Evolutionary conservation across 2,888 invertebrate species (phyloP).

Genomic region (Geotrupes spiniger): DNA sequence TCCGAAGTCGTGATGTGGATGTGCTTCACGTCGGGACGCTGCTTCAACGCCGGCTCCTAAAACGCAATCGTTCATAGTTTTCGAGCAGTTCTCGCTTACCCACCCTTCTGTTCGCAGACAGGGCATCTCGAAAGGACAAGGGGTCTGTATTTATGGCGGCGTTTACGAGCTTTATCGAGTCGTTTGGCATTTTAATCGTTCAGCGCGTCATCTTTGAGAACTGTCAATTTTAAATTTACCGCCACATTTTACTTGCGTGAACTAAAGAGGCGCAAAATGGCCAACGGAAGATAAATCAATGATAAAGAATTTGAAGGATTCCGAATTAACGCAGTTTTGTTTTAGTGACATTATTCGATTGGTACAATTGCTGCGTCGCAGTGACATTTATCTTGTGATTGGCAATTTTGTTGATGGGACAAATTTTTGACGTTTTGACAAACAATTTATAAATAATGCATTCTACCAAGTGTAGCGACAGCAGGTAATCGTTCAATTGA

Average conservation of each 20-base stretch:
- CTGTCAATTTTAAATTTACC: slow-evolving; percentile 20
- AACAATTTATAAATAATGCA: slow-evolving; percentile 20
- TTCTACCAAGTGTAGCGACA: slow-evolving; percentile 14
- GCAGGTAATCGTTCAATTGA: slow-evolving; percentile 5
- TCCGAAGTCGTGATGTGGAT: slow-evolving; percentile 41
- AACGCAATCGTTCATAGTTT: not conserved
- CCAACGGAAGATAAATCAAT: too few species aligned
- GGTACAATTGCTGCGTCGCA: too few species aligned
- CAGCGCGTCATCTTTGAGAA: slow-evolving; percentile 7
- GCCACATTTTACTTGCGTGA: slow-evolving; percentile 8
- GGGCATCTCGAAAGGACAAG: slow-evolving; percentile 20
- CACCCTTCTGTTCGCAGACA: too few species aligned
- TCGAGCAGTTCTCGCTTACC: not conserved
- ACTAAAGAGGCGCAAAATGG: too few species aligned
- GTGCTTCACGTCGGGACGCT: slow-evolving; percentile 42
- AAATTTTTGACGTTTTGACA: slow-evolving; percentile 22
- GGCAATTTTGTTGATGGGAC: not conserved
- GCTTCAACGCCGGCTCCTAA: slow-evolving; percentile 5
- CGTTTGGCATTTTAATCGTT: slow-evolving; percentile 22
- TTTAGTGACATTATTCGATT: too few species aligned
- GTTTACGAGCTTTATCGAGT: slow-evolving; percentile 21
- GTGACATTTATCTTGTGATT: too few species aligned
- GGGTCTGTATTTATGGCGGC: slow-evolving; percentile 30
- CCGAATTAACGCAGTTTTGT: too few species aligned
- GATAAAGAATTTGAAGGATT: too few species aligned